These are phyloP conservation scores for Ernsta delagoae DNA, from an alignment of 2,888 invertebrate species.

Conservation along the genomic window DNA sequence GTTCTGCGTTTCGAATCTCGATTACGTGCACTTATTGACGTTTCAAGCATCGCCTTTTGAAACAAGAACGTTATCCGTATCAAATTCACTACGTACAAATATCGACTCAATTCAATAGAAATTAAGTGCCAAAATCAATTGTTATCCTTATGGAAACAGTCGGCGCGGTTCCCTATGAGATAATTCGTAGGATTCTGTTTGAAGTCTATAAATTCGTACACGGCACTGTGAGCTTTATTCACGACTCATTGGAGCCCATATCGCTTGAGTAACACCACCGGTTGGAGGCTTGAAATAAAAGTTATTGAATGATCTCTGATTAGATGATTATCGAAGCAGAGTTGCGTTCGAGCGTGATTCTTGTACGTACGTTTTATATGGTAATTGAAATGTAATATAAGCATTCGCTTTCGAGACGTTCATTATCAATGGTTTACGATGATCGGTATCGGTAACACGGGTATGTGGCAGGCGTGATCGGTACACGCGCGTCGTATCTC, in stretches of 20 bases:
- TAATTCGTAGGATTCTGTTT: constrained; percentile 71
- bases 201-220: constrained; percentile 56
- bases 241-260: constrained; percentile 51
- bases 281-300: constrained; percentile 64
- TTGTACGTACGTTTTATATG: constrained; percentile 74
- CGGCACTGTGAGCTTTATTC: constrained; percentile 58
- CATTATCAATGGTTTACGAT: constrained; percentile 71
- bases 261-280: constrained; percentile 47
- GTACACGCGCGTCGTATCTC: constrained; percentile 53
- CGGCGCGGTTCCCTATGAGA: constrained; percentile 61
- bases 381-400: constrained; percentile 83
- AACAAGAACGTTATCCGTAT: constrained; percentile 53
- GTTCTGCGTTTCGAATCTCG: constrained; percentile 72
- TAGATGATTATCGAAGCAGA: constrained; percentile 82
- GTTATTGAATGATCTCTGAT: constrained; percentile 81
- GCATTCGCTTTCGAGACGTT: constrained; percentile 67
- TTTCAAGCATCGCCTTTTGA: constrained; percentile 55
- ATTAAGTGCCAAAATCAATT: constrained; percentile 57
- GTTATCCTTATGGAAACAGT: constrained; percentile 56
- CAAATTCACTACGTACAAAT: constrained; percentile 44
- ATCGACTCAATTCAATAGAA: constrained; percentile 48
- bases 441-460: constrained; percentile 58
- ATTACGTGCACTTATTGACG: constrained; percentile 60
- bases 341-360: constrained; percentile 69
- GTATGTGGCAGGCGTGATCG: constrained; percentile 45